Conservation (phyloP, 2,113 vertebrate genomes). For the Heteronetta atricapilla region DNA sequence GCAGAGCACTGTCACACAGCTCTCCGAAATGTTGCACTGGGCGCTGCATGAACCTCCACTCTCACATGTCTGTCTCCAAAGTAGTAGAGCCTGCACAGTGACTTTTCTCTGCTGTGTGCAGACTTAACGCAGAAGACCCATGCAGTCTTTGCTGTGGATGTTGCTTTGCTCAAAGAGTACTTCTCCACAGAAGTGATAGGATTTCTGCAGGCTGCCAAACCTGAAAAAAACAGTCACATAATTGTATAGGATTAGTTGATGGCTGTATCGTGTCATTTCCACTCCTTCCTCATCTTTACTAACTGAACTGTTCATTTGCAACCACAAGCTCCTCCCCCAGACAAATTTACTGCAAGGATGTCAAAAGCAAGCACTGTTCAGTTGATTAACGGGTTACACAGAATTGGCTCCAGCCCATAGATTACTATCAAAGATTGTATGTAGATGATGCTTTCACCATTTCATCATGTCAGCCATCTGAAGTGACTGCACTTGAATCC, state of each 20-base stretch:
- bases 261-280: neutral
- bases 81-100: neutral
- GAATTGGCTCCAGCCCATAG: neutral
- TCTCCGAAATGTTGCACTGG: neutral
- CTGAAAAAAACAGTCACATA: neutral
- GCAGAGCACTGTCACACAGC: accelerated
- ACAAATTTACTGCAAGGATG: neutral
- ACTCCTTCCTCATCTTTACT: neutral
- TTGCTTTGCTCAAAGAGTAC: neutral
- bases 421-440: neutral
- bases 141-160: accelerated
- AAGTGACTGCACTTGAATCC: neutral
- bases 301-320: conserved; percentile 4
- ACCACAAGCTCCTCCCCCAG: neutral
- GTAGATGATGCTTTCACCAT: neutral
- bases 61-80: accelerated
- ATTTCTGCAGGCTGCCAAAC: neutral
- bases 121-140: neutral
- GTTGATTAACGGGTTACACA: neutral
- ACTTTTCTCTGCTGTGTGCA: neutral
- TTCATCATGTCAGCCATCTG: neutral
- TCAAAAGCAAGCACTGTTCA: neutral
- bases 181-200: neutral
- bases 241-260: neutral
- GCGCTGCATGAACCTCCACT: neutral